These are phyloP conservation scores for Euplagia quadripunctaria DNA, from an alignment of 2,888 invertebrate genomes.

Conservation along the genomic window DNA sequence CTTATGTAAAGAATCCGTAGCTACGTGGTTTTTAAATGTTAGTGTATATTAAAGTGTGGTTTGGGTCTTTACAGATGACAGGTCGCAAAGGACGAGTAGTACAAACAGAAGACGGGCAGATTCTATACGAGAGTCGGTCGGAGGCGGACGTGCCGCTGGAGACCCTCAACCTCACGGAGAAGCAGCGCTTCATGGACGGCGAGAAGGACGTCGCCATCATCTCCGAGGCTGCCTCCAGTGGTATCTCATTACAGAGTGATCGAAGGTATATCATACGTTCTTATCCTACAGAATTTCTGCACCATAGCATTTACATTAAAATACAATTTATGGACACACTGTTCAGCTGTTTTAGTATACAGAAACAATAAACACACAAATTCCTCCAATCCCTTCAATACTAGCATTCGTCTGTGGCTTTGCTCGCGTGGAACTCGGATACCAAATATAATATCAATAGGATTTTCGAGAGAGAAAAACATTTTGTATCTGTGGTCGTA, in stretches of 20 bases:
- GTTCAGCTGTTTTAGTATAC: too few species aligned
- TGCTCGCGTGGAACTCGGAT: too few species aligned
- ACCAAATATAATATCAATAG: too few species aligned
- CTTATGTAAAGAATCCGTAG: too few species aligned
- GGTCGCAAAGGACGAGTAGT: slow-evolving; percentile 98
- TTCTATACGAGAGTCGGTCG: slow-evolving; percentile 97
- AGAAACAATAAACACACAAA: too few species aligned
- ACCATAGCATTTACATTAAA: background rate
- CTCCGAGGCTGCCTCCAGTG: slow-evolving; percentile 99
- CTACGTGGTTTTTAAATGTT: too few species aligned
- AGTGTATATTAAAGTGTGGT: background rate
- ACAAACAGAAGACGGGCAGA: slow-evolving; percentile 96
- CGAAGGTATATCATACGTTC: slow-evolving; percentile 79
- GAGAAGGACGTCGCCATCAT: slow-evolving; percentile 99
- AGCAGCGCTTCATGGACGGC: slow-evolving; percentile 98
- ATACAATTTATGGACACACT: background rate
- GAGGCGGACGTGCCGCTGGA: slow-evolving; percentile 98
- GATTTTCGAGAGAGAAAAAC: too few species aligned
- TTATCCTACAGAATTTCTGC: too few species aligned
- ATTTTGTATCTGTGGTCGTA: too few species aligned
- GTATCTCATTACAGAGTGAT: slow-evolving; percentile 98
- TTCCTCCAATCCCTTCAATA: too few species aligned
- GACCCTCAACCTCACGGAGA: slow-evolving; percentile 97
- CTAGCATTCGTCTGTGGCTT: too few species aligned
- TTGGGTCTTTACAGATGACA: slow-evolving; percentile 92